Evolutionary conservation across 2,113 vertebrate species (phyloP).

Genomic region (Lycaon pictus): DNA sequence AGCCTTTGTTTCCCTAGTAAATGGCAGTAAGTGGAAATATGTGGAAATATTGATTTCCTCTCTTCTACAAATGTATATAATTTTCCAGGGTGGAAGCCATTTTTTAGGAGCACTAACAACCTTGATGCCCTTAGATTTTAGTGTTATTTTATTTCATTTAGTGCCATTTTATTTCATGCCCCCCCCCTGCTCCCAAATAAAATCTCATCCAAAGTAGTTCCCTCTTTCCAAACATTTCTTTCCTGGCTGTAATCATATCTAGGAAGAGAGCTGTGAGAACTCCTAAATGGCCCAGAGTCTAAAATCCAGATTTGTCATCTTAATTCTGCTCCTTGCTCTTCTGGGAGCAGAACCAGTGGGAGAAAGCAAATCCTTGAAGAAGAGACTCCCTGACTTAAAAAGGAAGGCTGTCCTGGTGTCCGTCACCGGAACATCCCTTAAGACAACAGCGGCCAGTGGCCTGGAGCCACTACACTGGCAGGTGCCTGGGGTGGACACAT

Average conservation of each 20-base stretch:
- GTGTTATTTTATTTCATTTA: not conserved
- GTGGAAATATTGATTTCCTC: not conserved
- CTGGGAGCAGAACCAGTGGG: not conserved
- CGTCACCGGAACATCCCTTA: not conserved
- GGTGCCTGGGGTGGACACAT: too few species aligned
- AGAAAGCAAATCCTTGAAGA: not conserved
- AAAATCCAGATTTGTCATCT: not conserved
- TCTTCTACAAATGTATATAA: not conserved
- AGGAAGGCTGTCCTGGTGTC: not conserved
- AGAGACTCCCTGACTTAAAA: not conserved
- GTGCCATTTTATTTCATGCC: not conserved
- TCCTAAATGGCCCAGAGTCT: not conserved
- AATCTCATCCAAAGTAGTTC: not conserved
- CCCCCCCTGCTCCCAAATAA: not conserved
- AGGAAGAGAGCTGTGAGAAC: not conserved
- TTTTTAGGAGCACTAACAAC: not conserved
- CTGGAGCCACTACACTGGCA: fast-evolving
- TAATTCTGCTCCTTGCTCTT: not conserved
- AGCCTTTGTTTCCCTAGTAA: not conserved
- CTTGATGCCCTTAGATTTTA: not conserved
- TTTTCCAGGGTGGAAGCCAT: not conserved
- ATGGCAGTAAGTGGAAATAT: not conserved
- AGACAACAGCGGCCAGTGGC: not conserved
- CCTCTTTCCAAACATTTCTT: not conserved
- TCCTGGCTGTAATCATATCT: not conserved